Percentiles rank a stretch among this genome's conserved stretches.
Evolutionary conservation across 2,113 vertebrate genomes (phyloP).

Genomic region (Noctilio leporinus): DNA sequence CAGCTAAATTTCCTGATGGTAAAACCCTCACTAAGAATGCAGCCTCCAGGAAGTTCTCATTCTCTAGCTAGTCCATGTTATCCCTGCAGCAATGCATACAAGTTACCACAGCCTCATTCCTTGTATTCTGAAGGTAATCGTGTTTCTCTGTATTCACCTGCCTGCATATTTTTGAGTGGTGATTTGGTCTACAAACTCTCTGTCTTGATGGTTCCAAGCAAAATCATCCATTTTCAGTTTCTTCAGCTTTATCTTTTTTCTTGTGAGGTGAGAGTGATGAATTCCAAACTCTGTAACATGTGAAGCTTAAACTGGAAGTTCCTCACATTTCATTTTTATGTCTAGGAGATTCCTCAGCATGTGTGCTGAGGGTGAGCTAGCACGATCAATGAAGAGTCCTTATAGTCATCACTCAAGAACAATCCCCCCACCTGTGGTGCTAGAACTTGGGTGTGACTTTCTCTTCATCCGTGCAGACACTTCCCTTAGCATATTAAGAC

Average conservation of each 20-base stretch:
- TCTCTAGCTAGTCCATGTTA: not conserved
- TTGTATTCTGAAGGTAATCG: not conserved
- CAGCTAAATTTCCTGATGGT: not conserved
- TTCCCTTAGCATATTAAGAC: not conserved
- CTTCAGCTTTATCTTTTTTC: not conserved
- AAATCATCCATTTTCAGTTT: not conserved
- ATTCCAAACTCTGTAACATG: not conserved
- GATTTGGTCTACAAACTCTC: not conserved
- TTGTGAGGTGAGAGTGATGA: not conserved
- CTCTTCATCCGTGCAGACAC: not conserved
- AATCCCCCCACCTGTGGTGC: not conserved
- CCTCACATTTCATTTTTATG: not conserved
- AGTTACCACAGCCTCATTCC: not conserved
- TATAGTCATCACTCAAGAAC: not conserved
- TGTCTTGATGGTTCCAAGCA: not conserved
- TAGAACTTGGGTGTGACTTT: not conserved
- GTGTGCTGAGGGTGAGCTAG: not conserved
- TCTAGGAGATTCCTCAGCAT: not conserved
- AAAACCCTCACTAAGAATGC: not conserved
- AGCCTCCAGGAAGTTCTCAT: not conserved
- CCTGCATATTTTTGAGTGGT: not conserved
- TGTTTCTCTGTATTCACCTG: not conserved
- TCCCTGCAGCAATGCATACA: not conserved
- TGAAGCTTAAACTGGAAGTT: not conserved
- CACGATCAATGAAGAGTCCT: not conserved